Base-by-base conservation (phyloP, 2,797 vertebrate species). In the Micromesistius poutassou region DNA sequence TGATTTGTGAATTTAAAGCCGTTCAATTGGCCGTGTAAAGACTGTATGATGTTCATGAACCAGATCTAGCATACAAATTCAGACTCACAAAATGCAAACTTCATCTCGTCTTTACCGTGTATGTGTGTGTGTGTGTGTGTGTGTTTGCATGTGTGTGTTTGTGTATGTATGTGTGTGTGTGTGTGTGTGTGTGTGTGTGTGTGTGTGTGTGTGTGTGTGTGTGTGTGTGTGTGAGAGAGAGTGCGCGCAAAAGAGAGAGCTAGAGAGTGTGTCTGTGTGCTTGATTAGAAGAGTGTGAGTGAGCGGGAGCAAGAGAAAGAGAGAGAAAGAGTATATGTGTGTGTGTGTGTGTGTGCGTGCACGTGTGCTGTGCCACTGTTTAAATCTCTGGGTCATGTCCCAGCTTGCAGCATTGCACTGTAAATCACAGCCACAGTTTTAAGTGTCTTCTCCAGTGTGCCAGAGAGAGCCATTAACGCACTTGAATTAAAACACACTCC, bases 381-480 rank as follows among this genome's bases (percentile, higher is more conserved):
- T 90, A 87, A 86, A 86, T 91, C 84, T 87, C 78, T 87, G 85
- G 89, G 87, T 93, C 90, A 40, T 93, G 92, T 91, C 91, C 87
- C 89, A 86, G 90, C 92, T 91, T 94, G 93, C 87, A 87, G 84
- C 73, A 76, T 91, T 86, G 85, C 80, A 85, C 89, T 88, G 81
- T 93, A 93, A 94, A 93, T 92, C 90, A 93, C 82, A 83, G 82
- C 87, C 87, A 74, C 85, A 89, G 90, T 88, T 91, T 92, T 89
- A 91, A 91, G 85, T 81, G 82, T 91, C 90, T 88, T 87, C 90
- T 89, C 87, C 88, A 90, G 87, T 90, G 90, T 80, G 88, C 90
- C 90, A 88, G 87, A 82, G 89, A 93, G 91, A 93, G 91, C 88
- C 91, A 91, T 93, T 93, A 92, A 90, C 87, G 88, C 86, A 84